Evolutionary conservation across 2,888 invertebrate genomes (phyloP).

Genomic region (Heliconius aoede): DNA sequence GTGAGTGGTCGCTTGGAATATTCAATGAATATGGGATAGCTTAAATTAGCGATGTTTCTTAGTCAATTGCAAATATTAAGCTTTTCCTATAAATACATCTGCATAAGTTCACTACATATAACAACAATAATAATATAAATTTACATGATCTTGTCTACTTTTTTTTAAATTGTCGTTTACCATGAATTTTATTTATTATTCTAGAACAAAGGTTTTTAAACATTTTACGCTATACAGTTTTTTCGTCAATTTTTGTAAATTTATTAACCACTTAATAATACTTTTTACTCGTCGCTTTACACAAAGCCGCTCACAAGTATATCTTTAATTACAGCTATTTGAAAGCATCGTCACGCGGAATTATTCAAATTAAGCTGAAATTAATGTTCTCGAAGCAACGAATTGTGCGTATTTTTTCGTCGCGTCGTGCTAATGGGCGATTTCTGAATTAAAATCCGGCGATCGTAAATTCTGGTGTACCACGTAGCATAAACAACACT

Average conservation of each 20-base stretch:
- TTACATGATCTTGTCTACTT: neutral
- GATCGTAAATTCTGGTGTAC: constrained; percentile 68
- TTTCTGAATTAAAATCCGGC: constrained; percentile 73
- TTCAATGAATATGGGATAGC: constrained; percentile 6
- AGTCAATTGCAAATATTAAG: neutral
- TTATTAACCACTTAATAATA: constrained; percentile 34
- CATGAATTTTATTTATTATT: neutral
- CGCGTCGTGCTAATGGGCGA: constrained; percentile 70
- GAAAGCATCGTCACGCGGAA: constrained; percentile 76
- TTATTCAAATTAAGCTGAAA: constrained; percentile 78
- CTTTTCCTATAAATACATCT: neutral
- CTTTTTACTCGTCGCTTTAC: constrained; percentile 36
- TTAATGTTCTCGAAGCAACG: constrained; percentile 74
- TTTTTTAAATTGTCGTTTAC: neutral
- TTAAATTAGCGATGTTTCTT: neutral
- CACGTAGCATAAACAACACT: constrained; percentile 72
- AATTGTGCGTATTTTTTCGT: constrained; percentile 72
- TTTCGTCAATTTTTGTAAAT: neutral
- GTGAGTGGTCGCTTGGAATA: constrained; percentile 8
- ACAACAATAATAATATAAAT: neutral
- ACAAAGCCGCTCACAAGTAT: constrained; percentile 60
- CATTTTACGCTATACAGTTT: neutral
- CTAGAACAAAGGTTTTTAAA: neutral
- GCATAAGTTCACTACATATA: too few relatives aligned
- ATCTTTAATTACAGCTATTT: constrained; percentile 75